Evolutionary conservation across 2,797 vertebrate genomes (phyloP).

Genomic region (Lithobates sylvaticus): DNA sequence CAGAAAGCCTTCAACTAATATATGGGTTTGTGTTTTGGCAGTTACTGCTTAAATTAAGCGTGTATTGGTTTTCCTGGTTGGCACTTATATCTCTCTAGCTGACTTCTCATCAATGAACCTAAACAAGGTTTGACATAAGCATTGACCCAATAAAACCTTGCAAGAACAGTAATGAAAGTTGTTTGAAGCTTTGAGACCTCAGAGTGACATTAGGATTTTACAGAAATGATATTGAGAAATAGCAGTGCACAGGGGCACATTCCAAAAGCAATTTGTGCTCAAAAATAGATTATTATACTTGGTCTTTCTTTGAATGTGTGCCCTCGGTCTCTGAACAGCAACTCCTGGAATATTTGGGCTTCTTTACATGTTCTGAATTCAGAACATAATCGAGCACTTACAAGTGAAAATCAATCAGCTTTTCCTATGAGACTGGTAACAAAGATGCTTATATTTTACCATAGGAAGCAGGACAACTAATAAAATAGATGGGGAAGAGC

Average conservation of each 20-base stretch:
- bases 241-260: slow-evolving; percentile 31
- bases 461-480: neutral
- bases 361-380: slow-evolving; percentile 14
- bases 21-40: neutral
- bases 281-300: slow-evolving; percentile 49
- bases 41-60: slow-evolving; percentile 16
- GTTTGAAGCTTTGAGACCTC: slow-evolving; percentile 42
- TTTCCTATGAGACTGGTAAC: neutral
- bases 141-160: slow-evolving; percentile 27
- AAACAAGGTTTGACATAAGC: slow-evolving; percentile 45
- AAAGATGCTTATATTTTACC: neutral
- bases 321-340: slow-evolving; percentile 16
- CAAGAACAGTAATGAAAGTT: slow-evolving; percentile 26
- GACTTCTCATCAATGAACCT: slow-evolving; percentile 46
- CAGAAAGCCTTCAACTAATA: slow-evolving; percentile 32
- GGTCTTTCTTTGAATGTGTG: slow-evolving; percentile 30
- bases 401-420: neutral
- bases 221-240: slow-evolving; percentile 40
- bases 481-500: neutral
- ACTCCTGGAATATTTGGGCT: slow-evolving; percentile 13
- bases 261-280: slow-evolving; percentile 42
- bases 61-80: slow-evolving; percentile 35
- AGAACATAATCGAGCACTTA: neutral
- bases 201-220: slow-evolving; percentile 31
- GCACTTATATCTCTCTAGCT: slow-evolving; percentile 26